Evolutionary conservation across 2,888 invertebrate genomes (phyloP).

Genomic region (Ochropacha duplaris): DNA sequence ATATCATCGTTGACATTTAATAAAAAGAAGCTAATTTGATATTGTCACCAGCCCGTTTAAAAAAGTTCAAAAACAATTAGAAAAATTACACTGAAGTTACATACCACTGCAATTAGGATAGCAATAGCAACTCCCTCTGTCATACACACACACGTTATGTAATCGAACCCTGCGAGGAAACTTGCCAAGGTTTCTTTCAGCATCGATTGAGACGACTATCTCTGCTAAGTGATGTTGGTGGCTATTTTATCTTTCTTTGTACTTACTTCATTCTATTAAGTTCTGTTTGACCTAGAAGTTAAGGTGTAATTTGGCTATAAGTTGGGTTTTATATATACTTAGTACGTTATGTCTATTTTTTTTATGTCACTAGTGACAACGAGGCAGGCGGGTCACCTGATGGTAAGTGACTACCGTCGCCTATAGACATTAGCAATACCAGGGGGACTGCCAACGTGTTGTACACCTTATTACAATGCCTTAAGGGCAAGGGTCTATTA

Average conservation of each 20-base stretch:
- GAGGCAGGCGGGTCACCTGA: no score
- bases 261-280: neutral
- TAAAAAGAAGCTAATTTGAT: no score
- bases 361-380: neutral
- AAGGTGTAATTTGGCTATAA: neutral
- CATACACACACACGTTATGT: neutral
- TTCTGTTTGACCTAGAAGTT: neutral
- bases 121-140: neutral
- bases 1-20: no score
- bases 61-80: no score
- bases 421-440: no score
- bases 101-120: neutral
- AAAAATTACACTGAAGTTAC: no score
- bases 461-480: no score
- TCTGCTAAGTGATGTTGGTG: neutral
- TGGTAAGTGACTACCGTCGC: no score
- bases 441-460: no score
- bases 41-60: no score
- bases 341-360: neutral
- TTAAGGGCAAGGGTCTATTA: no score
- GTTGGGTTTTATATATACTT: no score
- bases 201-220: constrained; percentile 2
- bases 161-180: neutral
- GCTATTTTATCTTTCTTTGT: neutral
- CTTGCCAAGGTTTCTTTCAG: neutral